Evolutionary conservation across 2,113 vertebrate genomes (phyloP).

Genomic region (Scolopax mira): DNA sequence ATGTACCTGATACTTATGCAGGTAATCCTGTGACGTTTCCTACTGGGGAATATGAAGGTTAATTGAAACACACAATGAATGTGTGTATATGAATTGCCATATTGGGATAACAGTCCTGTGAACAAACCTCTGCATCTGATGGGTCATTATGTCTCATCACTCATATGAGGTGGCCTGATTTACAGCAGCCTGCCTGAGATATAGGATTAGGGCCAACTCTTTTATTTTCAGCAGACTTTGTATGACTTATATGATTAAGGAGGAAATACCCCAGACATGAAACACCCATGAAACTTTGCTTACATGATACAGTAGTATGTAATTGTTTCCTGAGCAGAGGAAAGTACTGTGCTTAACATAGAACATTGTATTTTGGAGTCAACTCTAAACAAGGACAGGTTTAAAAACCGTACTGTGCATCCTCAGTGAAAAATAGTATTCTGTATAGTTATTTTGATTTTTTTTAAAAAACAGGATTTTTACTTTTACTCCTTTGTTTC

Average conservation of each 20-base stretch:
- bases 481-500: neutral
- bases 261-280: neutral
- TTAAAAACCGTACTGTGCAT: neutral
- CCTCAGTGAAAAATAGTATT: neutral
- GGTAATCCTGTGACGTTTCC: constrained; percentile 70
- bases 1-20: constrained; percentile 96
- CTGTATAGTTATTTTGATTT: neutral
- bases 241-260: neutral
- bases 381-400: neutral
- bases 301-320: accelerated
- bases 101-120: neutral
- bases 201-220: neutral
- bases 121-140: neutral
- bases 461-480: neutral
- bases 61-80: neutral
- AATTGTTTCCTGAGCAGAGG: neutral
- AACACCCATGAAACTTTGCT: neutral
- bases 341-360: neutral
- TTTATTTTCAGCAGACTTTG: neutral
- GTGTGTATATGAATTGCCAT: neutral
- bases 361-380: neutral
- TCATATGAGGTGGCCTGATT: neutral
- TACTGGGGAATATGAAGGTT: neutral
- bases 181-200: neutral
- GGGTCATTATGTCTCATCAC: neutral